phyloP scores from a whole-genome alignment of 2,888 invertebrate species.

The Orthosia gothica region DNA sequence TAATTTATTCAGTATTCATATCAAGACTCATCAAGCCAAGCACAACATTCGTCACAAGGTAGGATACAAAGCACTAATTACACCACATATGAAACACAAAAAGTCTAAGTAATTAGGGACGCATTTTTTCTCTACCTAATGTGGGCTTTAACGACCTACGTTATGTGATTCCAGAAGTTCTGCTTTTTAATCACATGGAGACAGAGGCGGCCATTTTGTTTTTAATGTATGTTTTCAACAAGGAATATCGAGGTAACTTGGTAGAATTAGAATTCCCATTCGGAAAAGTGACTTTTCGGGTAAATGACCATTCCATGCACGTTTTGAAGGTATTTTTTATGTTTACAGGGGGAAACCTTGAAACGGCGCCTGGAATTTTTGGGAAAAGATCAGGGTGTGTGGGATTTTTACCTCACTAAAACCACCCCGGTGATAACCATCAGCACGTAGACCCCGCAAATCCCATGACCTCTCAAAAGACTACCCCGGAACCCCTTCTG shows the following conservation, averaged over 20 bases:
- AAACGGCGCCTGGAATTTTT: too few species aligned
- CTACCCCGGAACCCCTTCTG: too few species aligned
- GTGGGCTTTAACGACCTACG: conserved; percentile 32
- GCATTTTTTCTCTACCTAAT: conserved; percentile 56
- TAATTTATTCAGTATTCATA: background rate
- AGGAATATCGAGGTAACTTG: background rate
- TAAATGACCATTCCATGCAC: too few species aligned
- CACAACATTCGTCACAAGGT: background rate
- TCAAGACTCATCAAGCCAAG: conserved; percentile 8
- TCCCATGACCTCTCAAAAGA: too few species aligned
- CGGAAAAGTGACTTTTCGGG: too few species aligned
- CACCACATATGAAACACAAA: conserved; percentile 44
- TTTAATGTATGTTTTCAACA: conserved; percentile 14
- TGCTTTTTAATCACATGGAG: conserved; percentile 42
- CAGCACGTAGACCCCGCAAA: too few species aligned
- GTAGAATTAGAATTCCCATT: too few species aligned
- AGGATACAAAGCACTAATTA: conserved; percentile 51
- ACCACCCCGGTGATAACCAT: too few species aligned
- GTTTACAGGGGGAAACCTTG: too few species aligned
- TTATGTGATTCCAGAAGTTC: conserved; percentile 38
- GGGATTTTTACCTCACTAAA: too few species aligned
- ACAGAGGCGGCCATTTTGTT: conserved; percentile 24
- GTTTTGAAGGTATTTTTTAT: too few species aligned
- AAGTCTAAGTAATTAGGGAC: conserved; percentile 60
- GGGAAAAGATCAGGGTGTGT: too few species aligned